These are phyloP conservation scores for Drosophila cracens DNA, from an alignment of 2,888 invertebrate species.

Conservation along the genomic window DNA sequence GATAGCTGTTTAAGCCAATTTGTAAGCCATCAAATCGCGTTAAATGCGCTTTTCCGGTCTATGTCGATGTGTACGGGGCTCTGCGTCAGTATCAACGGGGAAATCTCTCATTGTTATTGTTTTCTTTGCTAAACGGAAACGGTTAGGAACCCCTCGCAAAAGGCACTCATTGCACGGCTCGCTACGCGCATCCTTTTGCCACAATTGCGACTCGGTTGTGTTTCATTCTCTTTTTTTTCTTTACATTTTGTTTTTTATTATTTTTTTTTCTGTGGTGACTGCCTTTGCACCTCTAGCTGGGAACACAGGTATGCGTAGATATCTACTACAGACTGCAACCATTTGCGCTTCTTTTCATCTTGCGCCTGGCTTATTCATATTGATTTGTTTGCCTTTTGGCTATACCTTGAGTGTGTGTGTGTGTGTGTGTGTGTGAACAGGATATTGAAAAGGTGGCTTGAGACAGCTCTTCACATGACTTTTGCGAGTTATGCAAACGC, in stretches of 20 bases:
- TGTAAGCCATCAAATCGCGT: slow-evolving; percentile 82
- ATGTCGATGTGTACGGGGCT: slow-evolving; percentile 19
- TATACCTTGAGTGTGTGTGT: slow-evolving; percentile 45
- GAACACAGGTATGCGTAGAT: slow-evolving; percentile 25
- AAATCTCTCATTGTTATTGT: slow-evolving; percentile 76
- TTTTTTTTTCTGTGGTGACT: slow-evolving; percentile 26
- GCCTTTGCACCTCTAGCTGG: slow-evolving; percentile 48
- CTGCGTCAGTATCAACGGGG: slow-evolving; percentile 41
- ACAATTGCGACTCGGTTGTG: slow-evolving; percentile 31
- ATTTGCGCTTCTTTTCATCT: slow-evolving; percentile 60
- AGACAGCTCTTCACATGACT: slow-evolving; percentile 28
- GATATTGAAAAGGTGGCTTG: slow-evolving; percentile 61
- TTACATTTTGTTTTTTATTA: not conserved
- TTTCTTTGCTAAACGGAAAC: slow-evolving; percentile 81
- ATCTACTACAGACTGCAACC: slow-evolving; percentile 25
- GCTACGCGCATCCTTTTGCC: slow-evolving; percentile 44
- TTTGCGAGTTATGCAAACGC: slow-evolving; percentile 52
- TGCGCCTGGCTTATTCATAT: slow-evolving; percentile 50
- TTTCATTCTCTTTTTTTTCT: slow-evolving; percentile 19
- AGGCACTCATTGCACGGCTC: slow-evolving; percentile 37
- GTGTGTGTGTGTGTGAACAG: slow-evolving; percentile 61
- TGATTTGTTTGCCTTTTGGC: slow-evolving; percentile 74
- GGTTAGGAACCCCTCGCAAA: slow-evolving; percentile 63
- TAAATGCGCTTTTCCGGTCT: slow-evolving; percentile 79
- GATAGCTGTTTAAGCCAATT: slow-evolving; percentile 79